phyloP scores from a whole-genome alignment of 2,113 vertebrate species.

The Apeltes quadracus region DNA sequence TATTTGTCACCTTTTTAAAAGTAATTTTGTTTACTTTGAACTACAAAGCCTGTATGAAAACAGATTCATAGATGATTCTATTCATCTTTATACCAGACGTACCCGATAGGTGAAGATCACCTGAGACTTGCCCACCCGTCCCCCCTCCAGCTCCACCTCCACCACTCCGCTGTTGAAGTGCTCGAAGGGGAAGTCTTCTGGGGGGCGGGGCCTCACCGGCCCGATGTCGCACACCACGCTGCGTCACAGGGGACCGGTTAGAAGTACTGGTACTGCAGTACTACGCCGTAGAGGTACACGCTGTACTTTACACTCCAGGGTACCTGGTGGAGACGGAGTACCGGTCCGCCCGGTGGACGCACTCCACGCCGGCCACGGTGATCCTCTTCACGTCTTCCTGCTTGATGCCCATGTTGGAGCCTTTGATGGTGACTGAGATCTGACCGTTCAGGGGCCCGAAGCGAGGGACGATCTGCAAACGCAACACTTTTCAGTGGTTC shows the following conservation, averaged over 20 bases:
- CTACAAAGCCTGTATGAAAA: neutral
- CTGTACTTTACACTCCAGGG: neutral
- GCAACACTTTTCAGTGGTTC: no score
- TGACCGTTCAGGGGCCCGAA: constrained; percentile 88
- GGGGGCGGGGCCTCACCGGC: constrained; percentile 22
- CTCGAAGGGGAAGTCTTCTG: constrained; percentile 40
- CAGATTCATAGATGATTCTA: no score
- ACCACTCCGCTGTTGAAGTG: constrained; percentile 50
- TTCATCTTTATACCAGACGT: constrained; percentile 11
- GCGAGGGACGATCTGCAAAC: constrained; percentile 86
- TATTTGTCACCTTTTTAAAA: no score
- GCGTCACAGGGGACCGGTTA: neutral
- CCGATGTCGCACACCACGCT: constrained; percentile 83
- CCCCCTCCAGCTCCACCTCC: constrained; percentile 71
- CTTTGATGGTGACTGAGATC: constrained; percentile 89
- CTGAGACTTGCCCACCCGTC: constrained; percentile 46
- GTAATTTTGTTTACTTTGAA: no score
- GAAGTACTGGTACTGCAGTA: no score
- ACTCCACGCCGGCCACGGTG: constrained; percentile 84
- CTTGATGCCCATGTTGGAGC: constrained; percentile 92
- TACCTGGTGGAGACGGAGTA: constrained; percentile 96
- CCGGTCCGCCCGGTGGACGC: constrained; percentile 82
- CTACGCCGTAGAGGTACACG: no score
- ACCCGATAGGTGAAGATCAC: constrained; percentile 80
- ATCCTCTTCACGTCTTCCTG: constrained; percentile 86